A percentile compares a stretch with the other conserved stretches of the same genome.
These are phyloP conservation scores for Eubucco bourcierii DNA, from an alignment of 2,113 vertebrate species.

Conservation along the genomic window DNA sequence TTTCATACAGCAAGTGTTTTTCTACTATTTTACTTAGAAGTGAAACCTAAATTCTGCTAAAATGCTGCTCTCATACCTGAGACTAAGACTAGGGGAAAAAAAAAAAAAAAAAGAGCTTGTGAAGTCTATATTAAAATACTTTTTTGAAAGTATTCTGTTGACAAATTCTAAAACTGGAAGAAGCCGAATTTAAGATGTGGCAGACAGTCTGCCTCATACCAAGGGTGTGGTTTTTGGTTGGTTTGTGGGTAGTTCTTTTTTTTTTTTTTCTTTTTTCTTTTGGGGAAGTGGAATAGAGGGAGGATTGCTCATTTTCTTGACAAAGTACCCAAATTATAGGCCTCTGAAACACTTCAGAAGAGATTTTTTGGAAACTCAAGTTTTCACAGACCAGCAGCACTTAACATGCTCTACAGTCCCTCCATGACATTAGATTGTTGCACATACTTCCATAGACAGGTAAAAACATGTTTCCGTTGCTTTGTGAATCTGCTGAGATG, in stretches of 20 bases:
- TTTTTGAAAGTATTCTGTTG: constrained; percentile 12
- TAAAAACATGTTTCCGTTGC: not conserved
- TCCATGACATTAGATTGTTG: not conserved
- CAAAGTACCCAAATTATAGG: constrained; percentile 52
- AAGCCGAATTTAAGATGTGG: constrained; percentile 39
- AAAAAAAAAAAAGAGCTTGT: constrained; percentile 21
- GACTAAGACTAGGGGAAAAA: not conserved
- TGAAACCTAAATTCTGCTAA: not conserved
- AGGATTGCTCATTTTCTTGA: constrained; percentile 63
- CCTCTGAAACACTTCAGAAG: constrained; percentile 45
- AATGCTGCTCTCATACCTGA: not conserved
- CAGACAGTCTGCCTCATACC: constrained; percentile 23
- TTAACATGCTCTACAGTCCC: not conserved
- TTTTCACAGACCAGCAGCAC: not conserved
- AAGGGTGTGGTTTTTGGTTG: constrained; percentile 46
- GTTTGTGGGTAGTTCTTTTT: not conserved
- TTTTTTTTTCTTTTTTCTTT: constrained; percentile 6
- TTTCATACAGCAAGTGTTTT: not conserved
- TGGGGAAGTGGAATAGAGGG: constrained; percentile 41
- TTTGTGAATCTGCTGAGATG: not conserved
- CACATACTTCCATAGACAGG: not conserved
- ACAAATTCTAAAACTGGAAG: constrained; percentile 44
- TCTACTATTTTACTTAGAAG: not conserved
- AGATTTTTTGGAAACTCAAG: not conserved
- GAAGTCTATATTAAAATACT: not conserved